Evolutionary conservation across 2,888 invertebrate genomes (phyloP).

Genomic region (Polydrusus pterygomalis): DNA sequence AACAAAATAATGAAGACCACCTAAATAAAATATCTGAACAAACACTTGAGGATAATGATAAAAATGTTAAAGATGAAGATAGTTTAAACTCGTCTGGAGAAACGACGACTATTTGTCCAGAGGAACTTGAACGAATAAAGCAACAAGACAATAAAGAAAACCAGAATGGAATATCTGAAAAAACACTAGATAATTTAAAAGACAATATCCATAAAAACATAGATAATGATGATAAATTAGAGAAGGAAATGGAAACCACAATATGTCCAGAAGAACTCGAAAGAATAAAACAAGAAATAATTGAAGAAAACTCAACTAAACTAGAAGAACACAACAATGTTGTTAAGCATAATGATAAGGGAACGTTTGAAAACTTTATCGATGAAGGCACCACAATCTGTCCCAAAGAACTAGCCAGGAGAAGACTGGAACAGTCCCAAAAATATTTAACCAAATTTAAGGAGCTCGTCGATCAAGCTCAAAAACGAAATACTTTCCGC

Average conservation of each 20-base stretch:
- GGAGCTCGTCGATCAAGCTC: background rate
- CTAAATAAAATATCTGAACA: background rate
- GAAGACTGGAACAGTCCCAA: background rate
- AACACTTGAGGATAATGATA: background rate
- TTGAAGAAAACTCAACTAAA: background rate
- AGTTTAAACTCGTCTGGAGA: background rate
- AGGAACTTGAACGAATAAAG: too few species aligned
- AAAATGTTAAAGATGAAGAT: background rate
- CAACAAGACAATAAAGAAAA: too few species aligned
- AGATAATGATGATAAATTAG: background rate
- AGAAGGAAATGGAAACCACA: background rate
- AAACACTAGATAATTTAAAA: background rate
- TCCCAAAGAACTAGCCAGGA: background rate
- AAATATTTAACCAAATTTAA: slow-evolving; percentile 14
- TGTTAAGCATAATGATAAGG: background rate
- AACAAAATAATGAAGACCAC: background rate
- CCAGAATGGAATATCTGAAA: background rate
- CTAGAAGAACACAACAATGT: background rate
- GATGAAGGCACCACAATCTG: background rate
- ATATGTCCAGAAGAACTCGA: slow-evolving; percentile 32
- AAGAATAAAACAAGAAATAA: background rate
- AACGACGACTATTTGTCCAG: background rate
- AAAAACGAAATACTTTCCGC: background rate
- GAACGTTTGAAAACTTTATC: background rate
- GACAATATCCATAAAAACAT: background rate